Base-by-base conservation (phyloP, 2,888 invertebrate species). In the Smittia aterrima region DNA sequence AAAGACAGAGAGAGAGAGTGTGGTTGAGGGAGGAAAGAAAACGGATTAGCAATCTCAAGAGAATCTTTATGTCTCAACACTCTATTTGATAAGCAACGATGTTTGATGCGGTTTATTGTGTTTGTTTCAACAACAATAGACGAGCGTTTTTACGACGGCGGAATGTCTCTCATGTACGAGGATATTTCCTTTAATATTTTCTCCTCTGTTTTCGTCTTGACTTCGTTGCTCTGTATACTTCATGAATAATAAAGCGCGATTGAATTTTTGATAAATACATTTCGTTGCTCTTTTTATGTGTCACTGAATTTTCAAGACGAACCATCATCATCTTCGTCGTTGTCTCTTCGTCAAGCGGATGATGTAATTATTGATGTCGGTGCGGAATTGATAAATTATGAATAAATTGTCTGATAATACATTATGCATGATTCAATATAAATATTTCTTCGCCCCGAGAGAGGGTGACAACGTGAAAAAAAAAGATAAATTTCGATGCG, bases 321-420 rank as follows among this genome's bases (percentile, higher is more conserved):
- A 22, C 58, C 58, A 22, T 22, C 20, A 58, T 58, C 58, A 58
- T 58, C 58, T 58, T 58, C 7, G 47, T n/a, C 9, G 38, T n/a
- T 3, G 47, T 13, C 11, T 47, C 16, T 58, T 7, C 20, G 20
- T 22, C 22, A 22, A 18, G 58, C n/a, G 58, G 58, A 18, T 58
- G 58, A 58, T 58, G 58, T 58, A 58, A 58, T 58, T 58, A 58
- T 58, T 58, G 58, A 58, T 58, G 58, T 22, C 22, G 58, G 58
- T 20, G 58, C 58, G 58, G 58, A 58, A 22, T 58, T 58, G 58
- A 58, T 58, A 58, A 58, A 58, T 58, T 58, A 58, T 58, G n/a
- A 58, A 58, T 58, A 58, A 13, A 22, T 13, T 58, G 38, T 9
- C 6, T 38, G 18, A 58, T 58, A 58, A 58, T 58, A 58, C 58